Percentiles rank a stretch among this genome's conserved stretches.
Conservation (phyloP, 2,113 vertebrate genomes). For the Corydoras sp. region DNA sequence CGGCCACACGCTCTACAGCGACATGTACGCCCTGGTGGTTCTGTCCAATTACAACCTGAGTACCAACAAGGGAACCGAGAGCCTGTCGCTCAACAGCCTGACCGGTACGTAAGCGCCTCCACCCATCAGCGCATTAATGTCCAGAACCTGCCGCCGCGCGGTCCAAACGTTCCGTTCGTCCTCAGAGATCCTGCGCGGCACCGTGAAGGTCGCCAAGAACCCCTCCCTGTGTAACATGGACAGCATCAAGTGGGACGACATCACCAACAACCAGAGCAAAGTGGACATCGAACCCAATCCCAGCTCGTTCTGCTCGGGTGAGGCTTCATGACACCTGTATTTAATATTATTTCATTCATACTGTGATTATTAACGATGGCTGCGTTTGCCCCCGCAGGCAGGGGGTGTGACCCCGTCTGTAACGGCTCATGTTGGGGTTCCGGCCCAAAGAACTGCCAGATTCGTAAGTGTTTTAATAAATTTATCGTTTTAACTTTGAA, state of each 20-base stretch:
- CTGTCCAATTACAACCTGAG: slow-evolving; percentile 71
- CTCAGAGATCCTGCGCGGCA: slow-evolving; percentile 86
- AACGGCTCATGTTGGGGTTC: slow-evolving; percentile 85
- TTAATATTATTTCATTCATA: no score
- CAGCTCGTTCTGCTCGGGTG: slow-evolving; percentile 60
- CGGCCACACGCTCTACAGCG: slow-evolving; percentile 80
- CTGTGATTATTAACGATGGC: background rate
- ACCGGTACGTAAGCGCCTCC: slow-evolving; percentile 68
- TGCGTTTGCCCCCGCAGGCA: slow-evolving; percentile 65
- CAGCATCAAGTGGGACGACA: slow-evolving; percentile 85
- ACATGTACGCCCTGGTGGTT: slow-evolving; percentile 70
- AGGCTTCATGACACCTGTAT: slow-evolving; percentile 37
- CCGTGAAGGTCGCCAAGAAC: slow-evolving; percentile 73
- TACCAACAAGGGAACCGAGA: slow-evolving; percentile 52
- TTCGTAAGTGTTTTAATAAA: slow-evolving; percentile 66
- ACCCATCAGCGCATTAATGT: no score
- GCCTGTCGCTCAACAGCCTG: slow-evolving; percentile 74
- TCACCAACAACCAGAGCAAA: slow-evolving; percentile 59
- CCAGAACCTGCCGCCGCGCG: no score
- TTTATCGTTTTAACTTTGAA: no score
- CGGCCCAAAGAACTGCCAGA: slow-evolving; percentile 84
- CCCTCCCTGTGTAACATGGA: slow-evolving; percentile 76
- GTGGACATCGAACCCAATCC: slow-evolving; percentile 54
- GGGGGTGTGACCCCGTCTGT: slow-evolving; percentile 74
- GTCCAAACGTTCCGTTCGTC: background rate